Base-by-base conservation (phyloP, 2,888 invertebrate genomes). In the Calephelis perditalis region DNA sequence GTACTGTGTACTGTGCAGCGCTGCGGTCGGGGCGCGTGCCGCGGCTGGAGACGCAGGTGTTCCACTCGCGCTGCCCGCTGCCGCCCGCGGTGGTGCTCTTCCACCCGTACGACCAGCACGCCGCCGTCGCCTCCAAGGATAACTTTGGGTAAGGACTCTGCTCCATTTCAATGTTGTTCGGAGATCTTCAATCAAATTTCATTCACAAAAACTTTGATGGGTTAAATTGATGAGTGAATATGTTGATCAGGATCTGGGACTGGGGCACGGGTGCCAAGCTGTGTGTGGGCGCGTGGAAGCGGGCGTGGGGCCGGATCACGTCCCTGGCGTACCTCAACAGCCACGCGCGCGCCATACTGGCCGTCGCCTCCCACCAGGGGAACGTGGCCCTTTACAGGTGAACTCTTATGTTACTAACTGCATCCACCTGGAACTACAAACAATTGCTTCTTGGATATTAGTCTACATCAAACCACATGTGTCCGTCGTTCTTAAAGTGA, bases 71-170 rank as follows among this genome's bases (percentile, higher is more conserved):
- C 77, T 96, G 96, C 70, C 92, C 94, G 64, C 93, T 94, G 70
- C 93, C 95, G 62, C 96, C 98, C 12, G 92, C 94, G 67, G 93
- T 96, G 44, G 91, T 98, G 47, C 92, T 94, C 70, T 96, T 98
- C 81, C 96, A 98, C 87, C 98, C 98, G 0, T 98, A 96, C 82
- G 97, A 98, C 78, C 94, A 96, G 68, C 96, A 97, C 79, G 92
- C 97, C 63, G 96, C 96, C 45, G 95, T 97, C 58, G 96, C 97
- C 49, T 96, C 95, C 74, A 95, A 94, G 78, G 96, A 97, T 77
- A 94, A 93, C 77, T 95, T 96, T 75, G 94, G 94, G 95, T 95
- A 75, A 72, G 77, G 10, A 12, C 3, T 26, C 26, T 26, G 3
- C 26, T 26, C 26, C 26, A 26, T 26, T 26, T 26, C 4, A 26